phyloP scores from a whole-genome alignment of 2,113 vertebrate species.

The Cacatua alba region DNA sequence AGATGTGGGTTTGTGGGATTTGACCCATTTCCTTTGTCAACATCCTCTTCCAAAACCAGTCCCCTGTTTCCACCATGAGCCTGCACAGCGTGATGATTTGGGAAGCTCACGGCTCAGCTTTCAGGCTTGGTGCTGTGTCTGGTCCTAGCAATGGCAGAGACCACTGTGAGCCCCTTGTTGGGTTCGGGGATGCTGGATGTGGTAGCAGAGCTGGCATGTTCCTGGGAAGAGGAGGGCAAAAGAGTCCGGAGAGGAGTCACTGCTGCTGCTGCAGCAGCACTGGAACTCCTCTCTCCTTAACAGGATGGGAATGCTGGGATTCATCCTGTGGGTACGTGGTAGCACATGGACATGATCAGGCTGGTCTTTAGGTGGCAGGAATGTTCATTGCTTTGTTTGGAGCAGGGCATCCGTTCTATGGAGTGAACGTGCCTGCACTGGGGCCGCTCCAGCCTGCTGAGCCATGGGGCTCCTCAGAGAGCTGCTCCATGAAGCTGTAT shows the following conservation, averaged over 20 bases:
- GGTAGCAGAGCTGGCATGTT: background rate
- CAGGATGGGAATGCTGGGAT: background rate
- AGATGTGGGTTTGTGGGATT: background rate
- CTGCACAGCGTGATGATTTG: rapidly evolving
- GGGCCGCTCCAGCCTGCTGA: background rate
- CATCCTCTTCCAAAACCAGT: background rate
- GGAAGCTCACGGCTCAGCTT: background rate
- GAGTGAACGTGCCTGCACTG: rapidly evolving
- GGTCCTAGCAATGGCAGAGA: background rate
- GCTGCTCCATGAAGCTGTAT: background rate
- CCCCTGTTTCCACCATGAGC: rapidly evolving
- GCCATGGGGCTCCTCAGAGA: background rate
- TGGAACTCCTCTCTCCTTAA: background rate
- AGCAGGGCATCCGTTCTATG: background rate
- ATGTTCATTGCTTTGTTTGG: background rate
- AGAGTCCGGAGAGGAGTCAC: rapidly evolving
- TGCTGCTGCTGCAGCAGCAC: background rate
- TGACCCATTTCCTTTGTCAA: background rate
- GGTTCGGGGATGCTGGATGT: background rate
- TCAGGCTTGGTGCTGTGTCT: background rate
- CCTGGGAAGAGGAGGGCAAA: background rate
- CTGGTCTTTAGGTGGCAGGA: background rate
- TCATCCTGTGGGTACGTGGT: background rate
- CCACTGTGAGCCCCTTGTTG: rapidly evolving
- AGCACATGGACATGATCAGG: background rate